A percentile compares a stretch with the other conserved stretches of the same genome.
Evolutionary conservation across 2,113 vertebrate genomes (phyloP).

Genomic region (Etheostoma cragini): DNA sequence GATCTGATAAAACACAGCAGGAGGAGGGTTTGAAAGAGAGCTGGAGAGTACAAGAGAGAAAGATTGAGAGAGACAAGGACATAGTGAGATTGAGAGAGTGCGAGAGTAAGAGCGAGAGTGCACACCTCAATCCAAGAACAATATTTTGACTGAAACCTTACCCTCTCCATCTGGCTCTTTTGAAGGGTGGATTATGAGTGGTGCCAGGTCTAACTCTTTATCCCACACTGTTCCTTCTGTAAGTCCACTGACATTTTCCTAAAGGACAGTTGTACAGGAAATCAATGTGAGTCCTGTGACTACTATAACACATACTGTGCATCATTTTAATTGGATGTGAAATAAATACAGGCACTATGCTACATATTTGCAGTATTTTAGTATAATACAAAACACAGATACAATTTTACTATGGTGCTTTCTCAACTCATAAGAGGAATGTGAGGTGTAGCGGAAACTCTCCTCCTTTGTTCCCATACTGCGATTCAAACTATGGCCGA

Average conservation of each 20-base stretch:
- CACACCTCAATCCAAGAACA: slow-evolving; percentile 85
- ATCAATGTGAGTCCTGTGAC: slow-evolving; percentile 47
- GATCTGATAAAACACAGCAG: slow-evolving; percentile 79
- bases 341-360: slow-evolving; percentile 7
- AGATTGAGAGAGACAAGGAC: slow-evolving; percentile 65
- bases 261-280: slow-evolving; percentile 61
- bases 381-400: slow-evolving; percentile 4
- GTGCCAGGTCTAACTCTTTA: slow-evolving; percentile 80
- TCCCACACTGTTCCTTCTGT: slow-evolving; percentile 78
- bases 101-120: slow-evolving; percentile 55
- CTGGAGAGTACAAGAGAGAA: slow-evolving; percentile 56
- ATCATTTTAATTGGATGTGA: slow-evolving; percentile 15
- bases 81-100: slow-evolving; percentile 58
- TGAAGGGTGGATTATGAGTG: slow-evolving; percentile 85
- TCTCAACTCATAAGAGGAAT: background rate
- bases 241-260: slow-evolving; percentile 69
- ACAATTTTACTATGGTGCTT: background rate
- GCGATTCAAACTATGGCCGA: slow-evolving; percentile 54
- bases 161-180: slow-evolving; percentile 85
- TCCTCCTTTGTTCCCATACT: slow-evolving; percentile 14
- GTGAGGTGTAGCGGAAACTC: background rate
- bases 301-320: slow-evolving; percentile 20
- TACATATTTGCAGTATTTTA: background rate
- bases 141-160: slow-evolving; percentile 87
- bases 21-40: slow-evolving; percentile 60